These are phyloP conservation scores for crab-eating macaque (Macaca fascicularis) DNA, from an alignment of 2,113 vertebrate species.

Conservation along the genomic window DNA sequence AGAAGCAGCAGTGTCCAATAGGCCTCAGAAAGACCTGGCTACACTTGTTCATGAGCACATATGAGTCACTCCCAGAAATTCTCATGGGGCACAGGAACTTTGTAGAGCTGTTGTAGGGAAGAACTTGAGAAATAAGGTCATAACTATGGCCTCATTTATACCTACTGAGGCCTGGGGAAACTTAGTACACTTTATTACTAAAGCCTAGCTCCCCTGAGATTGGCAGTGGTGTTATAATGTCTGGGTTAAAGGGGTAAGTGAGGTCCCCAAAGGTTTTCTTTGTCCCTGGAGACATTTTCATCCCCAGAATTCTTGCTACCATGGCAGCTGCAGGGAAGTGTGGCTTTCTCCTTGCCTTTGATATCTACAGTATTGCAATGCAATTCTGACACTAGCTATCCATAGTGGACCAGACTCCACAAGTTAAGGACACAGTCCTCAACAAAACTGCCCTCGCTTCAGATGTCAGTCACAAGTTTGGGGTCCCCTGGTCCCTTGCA, in stretches of 20 bases:
- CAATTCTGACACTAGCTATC: not conserved
- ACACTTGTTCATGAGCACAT: not conserved
- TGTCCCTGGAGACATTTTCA: not conserved
- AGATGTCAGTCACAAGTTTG: not conserved
- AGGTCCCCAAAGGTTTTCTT: not conserved
- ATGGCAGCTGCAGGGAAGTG: not conserved
- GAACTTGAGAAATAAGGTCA: not conserved
- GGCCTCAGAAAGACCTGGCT: not conserved
- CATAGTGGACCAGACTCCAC: not conserved
- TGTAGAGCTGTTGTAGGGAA: not conserved
- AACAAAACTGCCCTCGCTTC: not conserved
- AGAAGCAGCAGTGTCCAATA: not conserved
- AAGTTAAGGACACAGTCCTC: not conserved
- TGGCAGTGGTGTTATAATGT: not conserved
- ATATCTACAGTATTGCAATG: not conserved
- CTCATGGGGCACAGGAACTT: not conserved
- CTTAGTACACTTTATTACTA: not conserved
- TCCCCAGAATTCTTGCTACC: not conserved
- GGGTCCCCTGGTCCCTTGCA: not conserved
- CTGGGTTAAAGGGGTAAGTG: not conserved
- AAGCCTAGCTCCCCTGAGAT: not conserved
- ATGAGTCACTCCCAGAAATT: not conserved
- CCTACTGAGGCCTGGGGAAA: not conserved
- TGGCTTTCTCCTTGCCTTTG: not conserved
- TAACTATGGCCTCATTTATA: not conserved